These are phyloP conservation scores for Nowickia ferox DNA, from an alignment of 2,888 invertebrate species.

Conservation along the genomic window DNA sequence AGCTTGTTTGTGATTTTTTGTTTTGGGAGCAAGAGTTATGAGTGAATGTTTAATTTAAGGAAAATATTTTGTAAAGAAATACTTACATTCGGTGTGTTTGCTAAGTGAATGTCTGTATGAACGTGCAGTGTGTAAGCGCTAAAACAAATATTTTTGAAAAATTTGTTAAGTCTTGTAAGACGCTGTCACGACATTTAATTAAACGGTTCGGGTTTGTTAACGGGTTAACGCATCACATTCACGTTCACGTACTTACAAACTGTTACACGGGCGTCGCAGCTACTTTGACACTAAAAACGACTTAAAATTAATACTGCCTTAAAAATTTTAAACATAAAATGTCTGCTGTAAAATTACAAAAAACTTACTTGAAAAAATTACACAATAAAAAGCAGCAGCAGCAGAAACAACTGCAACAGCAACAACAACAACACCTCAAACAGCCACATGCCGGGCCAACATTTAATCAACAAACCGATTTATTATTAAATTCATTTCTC, in stretches of 20 bases:
- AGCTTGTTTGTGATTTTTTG: constrained; percentile 36
- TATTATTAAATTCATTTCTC: constrained; percentile 54
- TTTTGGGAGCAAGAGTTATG: constrained; percentile 16
- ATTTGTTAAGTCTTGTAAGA: neutral
- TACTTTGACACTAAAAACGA: neutral
- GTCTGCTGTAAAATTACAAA: constrained; percentile 77
- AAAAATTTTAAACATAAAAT: constrained; percentile 73
- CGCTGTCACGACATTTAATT: constrained; percentile 18
- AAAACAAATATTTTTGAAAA: neutral
- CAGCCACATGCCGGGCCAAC: constrained; percentile 25
- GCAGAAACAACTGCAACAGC: constrained; percentile 44
- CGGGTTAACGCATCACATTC: constrained; percentile 33
- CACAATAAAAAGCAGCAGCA: constrained; percentile 62
- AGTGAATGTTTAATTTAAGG: constrained; percentile 18
- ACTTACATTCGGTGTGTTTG: neutral
- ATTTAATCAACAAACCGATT: constrained; percentile 53
- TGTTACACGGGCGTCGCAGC: constrained; percentile 23
- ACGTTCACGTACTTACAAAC: constrained; percentile 16
- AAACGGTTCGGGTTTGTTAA: constrained; percentile 25
- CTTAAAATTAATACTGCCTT: neutral
- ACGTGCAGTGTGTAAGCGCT: neutral
- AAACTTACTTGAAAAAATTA: constrained; percentile 75
- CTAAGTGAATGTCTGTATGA: neutral
- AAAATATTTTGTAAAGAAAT: neutral
- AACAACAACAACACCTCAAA: constrained; percentile 13